These are phyloP conservation scores for Neodiprion fabricii DNA, from an alignment of 1,140 invertebrate genomes.

Conservation along the genomic window DNA sequence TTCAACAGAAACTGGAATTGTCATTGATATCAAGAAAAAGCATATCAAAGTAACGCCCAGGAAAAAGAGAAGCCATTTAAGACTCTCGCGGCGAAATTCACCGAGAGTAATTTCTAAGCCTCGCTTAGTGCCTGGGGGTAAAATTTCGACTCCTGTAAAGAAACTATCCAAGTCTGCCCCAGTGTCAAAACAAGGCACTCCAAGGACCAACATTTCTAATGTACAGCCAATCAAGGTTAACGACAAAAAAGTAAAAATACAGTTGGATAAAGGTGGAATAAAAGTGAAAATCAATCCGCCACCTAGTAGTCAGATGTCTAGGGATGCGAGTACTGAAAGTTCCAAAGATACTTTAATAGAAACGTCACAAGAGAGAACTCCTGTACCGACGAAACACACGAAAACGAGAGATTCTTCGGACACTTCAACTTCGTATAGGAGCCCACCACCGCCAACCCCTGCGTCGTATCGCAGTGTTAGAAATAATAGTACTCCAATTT, in stretches of 20 bases:
- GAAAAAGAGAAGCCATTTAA: constrained; percentile 27
- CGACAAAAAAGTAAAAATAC: constrained; percentile 26
- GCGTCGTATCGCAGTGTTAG: constrained; percentile 22
- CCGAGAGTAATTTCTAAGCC: constrained; percentile 28
- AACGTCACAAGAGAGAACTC: constrained; percentile 19
- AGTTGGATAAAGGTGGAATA: constrained; percentile 21
- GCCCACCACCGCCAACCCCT: constrained; percentile 42
- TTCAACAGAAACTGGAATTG: constrained; percentile 35
- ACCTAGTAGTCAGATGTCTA: constrained; percentile 17
- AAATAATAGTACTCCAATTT: constrained; percentile 43
- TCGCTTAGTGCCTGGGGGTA: constrained; percentile 30
- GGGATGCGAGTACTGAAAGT: constrained; percentile 46
- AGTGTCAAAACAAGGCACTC: constrained; percentile 25
- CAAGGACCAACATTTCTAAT: constrained; percentile 24
- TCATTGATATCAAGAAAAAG: constrained; percentile 45
- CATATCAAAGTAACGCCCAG: constrained; percentile 44
- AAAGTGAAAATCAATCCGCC: constrained; percentile 29
- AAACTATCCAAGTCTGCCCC: constrained; percentile 34
- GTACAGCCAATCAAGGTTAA: neutral
- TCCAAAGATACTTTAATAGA: constrained; percentile 34
- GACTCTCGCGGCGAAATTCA: constrained; percentile 24
- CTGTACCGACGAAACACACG: neutral
- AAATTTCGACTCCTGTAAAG: constrained; percentile 29
- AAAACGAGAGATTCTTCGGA: constrained; percentile 49
- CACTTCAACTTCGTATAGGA: constrained; percentile 54